Conservation (phyloP, 2,797 vertebrate genomes). For the Pseudopleuronectes americanus region DNA sequence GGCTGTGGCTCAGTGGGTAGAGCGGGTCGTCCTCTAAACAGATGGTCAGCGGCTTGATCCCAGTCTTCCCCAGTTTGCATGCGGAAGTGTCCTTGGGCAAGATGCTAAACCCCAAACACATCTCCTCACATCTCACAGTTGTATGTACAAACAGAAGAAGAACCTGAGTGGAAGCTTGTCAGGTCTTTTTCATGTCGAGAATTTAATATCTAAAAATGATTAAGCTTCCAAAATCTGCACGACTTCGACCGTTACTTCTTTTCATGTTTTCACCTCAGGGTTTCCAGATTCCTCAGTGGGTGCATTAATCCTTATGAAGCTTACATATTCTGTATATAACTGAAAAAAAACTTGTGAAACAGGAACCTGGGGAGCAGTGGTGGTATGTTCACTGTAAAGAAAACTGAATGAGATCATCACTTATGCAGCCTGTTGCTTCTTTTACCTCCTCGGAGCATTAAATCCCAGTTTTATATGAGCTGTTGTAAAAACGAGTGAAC, state of each 20-base stretch:
- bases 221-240: slow-evolving; percentile 11
- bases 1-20: too few species aligned
- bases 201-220: neutral
- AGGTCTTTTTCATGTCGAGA: neutral
- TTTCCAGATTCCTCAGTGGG: neutral
- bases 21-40: too few species aligned
- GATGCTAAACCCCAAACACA: too few species aligned
- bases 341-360: neutral
- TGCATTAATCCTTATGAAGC: slow-evolving; percentile 1
- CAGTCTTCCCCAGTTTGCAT: too few species aligned
- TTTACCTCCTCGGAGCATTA: slow-evolving; percentile 1
- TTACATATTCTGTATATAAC: neutral
- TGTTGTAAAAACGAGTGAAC: neutral
- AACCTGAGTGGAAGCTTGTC: neutral
- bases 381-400: neutral
- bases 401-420: neutral
- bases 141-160: neutral
- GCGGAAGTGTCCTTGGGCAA: too few species aligned
- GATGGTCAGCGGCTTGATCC: too few species aligned
- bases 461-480: slow-evolving; percentile 14
- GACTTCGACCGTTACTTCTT: slow-evolving; percentile 6
- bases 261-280: slow-evolving; percentile 3
- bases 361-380: neutral
- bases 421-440: neutral
- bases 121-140: neutral